phyloP scores from a whole-genome alignment of 2,888 invertebrate genomes.

The Nomada fabriciana region DNA sequence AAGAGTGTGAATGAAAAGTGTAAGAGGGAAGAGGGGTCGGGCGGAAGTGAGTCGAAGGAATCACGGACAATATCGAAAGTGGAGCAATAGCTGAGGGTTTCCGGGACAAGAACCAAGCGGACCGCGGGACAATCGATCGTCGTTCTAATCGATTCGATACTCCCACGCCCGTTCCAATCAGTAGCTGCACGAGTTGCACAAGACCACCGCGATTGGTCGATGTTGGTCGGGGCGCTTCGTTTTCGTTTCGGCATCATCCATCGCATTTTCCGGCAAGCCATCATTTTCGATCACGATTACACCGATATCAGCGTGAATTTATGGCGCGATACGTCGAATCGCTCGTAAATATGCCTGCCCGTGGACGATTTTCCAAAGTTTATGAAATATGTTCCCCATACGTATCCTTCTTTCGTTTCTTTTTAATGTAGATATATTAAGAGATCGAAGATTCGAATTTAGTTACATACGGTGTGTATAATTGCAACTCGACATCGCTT shows the following conservation, averaged over 20 bases:
- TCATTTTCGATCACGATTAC: conserved; percentile 62
- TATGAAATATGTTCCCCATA: background rate
- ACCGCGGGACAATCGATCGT: conserved; percentile 67
- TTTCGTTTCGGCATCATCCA: conserved; percentile 66
- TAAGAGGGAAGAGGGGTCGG: background rate
- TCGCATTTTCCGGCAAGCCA: conserved; percentile 66
- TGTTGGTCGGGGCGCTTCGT: conserved; percentile 50
- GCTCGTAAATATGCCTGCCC: background rate
- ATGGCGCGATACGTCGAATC: conserved; percentile 48
- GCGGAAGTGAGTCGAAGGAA: conserved; percentile 46
- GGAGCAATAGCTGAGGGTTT: conserved; percentile 67
- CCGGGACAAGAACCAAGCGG: conserved; percentile 57
- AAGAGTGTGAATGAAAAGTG: no score
- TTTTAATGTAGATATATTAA: no score
- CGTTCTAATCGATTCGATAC: conserved; percentile 72
- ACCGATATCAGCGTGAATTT: conserved; percentile 59
- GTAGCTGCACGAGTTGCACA: conserved; percentile 63
- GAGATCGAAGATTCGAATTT: no score
- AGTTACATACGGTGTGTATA: no score
- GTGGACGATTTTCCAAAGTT: background rate
- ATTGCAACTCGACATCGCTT: no score
- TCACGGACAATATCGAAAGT: conserved; percentile 62
- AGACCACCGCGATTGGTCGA: conserved; percentile 62
- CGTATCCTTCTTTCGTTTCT: no score
- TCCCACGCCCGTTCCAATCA: conserved; percentile 72